These are phyloP conservation scores for Mixornis gularis DNA, from an alignment of 2,113 vertebrate genomes.

Conservation along the genomic window DNA sequence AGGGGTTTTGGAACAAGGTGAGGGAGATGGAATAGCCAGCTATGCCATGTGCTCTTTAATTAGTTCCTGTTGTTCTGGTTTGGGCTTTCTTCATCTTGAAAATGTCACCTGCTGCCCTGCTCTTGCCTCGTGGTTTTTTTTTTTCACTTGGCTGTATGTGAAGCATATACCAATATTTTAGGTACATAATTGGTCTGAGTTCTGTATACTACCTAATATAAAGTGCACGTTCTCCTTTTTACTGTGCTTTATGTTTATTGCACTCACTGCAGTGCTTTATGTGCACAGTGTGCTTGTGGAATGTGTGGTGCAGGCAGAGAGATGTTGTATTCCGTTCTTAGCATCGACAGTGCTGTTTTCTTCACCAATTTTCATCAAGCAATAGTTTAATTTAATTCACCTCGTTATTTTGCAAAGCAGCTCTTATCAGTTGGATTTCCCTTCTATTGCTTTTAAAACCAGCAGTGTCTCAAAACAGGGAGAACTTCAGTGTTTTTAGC, in stretches of 20 bases:
- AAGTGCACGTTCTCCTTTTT: slow-evolving; percentile 51
- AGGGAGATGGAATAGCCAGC: background rate
- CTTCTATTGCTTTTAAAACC: slow-evolving; percentile 33
- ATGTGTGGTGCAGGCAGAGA: slow-evolving; percentile 20
- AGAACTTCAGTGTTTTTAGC: background rate
- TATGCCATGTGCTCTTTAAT: background rate
- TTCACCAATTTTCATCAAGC: slow-evolving; percentile 59
- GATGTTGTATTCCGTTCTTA: slow-evolving; percentile 52
- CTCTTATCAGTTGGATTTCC: slow-evolving; percentile 44
- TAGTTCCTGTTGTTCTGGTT: background rate
- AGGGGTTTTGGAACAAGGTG: background rate
- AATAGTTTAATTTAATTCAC: slow-evolving; percentile 60
- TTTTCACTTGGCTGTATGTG: background rate
- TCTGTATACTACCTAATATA: slow-evolving; percentile 28
- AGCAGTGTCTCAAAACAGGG: background rate
- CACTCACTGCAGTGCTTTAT: slow-evolving; percentile 50
- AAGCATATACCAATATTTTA: slow-evolving; percentile 9
- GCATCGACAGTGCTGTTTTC: slow-evolving; percentile 43
- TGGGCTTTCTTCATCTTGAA: background rate
- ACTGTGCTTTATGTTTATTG: slow-evolving; percentile 65
- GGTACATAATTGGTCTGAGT: slow-evolving; percentile 18
- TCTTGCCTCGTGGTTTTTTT: background rate
- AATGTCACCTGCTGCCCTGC: background rate
- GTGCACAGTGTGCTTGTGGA: slow-evolving; percentile 28
- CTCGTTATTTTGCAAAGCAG: slow-evolving; percentile 57